A percentile compares a stretch with the other conserved stretches of the same genome.
Evolutionary conservation across 1,140 invertebrate species (phyloP).

Genomic region (Drosophila prosaltans): DNA sequence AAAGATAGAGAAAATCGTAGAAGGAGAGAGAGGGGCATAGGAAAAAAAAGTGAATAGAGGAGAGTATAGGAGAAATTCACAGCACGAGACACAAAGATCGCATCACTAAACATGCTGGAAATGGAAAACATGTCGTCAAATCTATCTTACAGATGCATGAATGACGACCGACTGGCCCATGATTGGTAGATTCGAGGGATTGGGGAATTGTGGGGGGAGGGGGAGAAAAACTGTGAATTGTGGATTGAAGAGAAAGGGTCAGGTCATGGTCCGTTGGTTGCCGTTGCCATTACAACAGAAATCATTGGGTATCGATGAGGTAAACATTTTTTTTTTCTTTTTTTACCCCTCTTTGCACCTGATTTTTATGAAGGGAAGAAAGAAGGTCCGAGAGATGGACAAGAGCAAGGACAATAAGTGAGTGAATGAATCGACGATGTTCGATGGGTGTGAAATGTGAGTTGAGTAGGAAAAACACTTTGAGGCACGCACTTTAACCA

Average conservation of each 20-base stretch:
- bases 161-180: conserved; percentile 51
- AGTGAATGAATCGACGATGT: neutral
- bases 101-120: conserved; percentile 79
- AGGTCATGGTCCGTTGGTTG: neutral
- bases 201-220: neutral
- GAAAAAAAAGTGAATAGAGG: conserved; percentile 14
- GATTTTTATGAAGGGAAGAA: conserved; percentile 50
- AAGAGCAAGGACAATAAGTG: neutral
- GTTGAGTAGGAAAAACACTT: conserved; percentile 33
- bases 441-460: conserved; percentile 31
- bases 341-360: conserved; percentile 26
- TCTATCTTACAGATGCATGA: conserved; percentile 56
- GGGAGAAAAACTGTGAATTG: too few relatives aligned
- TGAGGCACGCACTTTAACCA: conserved; percentile 39
- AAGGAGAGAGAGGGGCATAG: conserved; percentile 7
- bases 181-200: conserved; percentile 2
- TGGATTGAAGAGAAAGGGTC: neutral
- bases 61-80: conserved; percentile 38
- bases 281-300: conserved; percentile 24
- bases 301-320: conserved; percentile 42
- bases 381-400: conserved; percentile 12
- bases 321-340: conserved; percentile 20
- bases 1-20: conserved; percentile 13
- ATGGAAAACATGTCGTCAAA: conserved; percentile 74
- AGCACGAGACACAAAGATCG: conserved; percentile 79